These are phyloP conservation scores for Chloromyia formosa DNA, from an alignment of 2,888 invertebrate species.

Conservation along the genomic window DNA sequence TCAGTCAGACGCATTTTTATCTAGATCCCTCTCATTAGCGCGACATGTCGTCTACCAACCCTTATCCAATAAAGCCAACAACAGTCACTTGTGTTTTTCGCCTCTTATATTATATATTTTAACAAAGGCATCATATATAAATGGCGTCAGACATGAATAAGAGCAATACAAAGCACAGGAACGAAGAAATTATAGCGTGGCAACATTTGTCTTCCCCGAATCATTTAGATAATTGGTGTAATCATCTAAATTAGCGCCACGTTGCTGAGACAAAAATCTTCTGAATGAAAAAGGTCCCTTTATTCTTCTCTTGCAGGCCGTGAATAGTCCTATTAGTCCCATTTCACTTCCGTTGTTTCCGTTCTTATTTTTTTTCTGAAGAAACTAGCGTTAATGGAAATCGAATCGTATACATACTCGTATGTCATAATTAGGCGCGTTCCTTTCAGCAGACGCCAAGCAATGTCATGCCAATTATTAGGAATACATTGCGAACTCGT, in stretches of 20 bases:
- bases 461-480: no score
- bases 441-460: no score
- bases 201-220: constrained; percentile 49
- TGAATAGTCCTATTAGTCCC: no score
- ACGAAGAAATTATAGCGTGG: constrained; percentile 47
- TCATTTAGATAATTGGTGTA: constrained; percentile 50
- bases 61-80: background rate
- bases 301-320: constrained; percentile 18
- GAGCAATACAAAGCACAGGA: constrained; percentile 16
- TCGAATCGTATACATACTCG: no score
- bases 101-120: constrained; percentile 39
- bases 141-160: constrained; percentile 36
- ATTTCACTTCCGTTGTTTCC: background rate
- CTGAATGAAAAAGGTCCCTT: constrained; percentile 17
- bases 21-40: constrained; percentile 46
- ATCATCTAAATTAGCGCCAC: constrained; percentile 50
- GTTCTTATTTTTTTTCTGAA: background rate
- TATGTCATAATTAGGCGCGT: no score
- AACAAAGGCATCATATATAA: constrained; percentile 46
- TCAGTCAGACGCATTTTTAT: constrained; percentile 47
- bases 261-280: constrained; percentile 42
- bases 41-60: constrained; percentile 46
- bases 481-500: no score
- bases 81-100: constrained; percentile 32
- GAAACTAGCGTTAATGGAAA: background rate